Base-by-base conservation (phyloP, 2,888 invertebrate species). In the Phyllotreta striolata region DNA sequence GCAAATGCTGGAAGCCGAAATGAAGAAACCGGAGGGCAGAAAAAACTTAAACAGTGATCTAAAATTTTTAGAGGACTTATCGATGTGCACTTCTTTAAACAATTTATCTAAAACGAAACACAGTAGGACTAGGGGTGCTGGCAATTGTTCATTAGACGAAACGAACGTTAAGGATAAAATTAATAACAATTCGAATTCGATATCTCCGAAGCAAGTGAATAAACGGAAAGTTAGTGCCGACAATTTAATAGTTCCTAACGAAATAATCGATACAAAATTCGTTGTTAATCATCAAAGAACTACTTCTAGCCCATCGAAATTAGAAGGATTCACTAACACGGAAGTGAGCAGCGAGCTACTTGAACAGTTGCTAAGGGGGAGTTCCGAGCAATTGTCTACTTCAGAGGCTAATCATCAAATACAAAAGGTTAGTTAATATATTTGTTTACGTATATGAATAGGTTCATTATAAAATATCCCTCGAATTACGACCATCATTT, bases 1-100 rank as follows among this genome's bases (percentile, higher is more conserved):
- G 0, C 91, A 91, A 78, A 91, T 91, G 91, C 80, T 91, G 34
- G 91, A 91, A 76, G 91, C 91, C 0, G 91, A 91, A 81, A 91
- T 91, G 89, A 90, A 90, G 66, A 90, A 90, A 75, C 89, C 89
- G 0, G 86, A 86, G 70, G 73, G 80, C 6, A 77, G 81, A 37
- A 81, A 82, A 66, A 86, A 85, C 66, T 83, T 85, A 64, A 85
- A 84, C 65, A 86, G 85, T 70, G 87, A 88, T 47, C 80, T 88
- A 51, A 84, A 84, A 70, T 85, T 86, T 73, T 75, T 86, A 24
- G 83, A 84, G 58, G 85, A 85, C 61, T 73, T 82, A 55, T 75
- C 81, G 44, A 52, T 66, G 14, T 56, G 68, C 24, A 62, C 69
- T 61, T 67, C 69, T 57, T 55, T 68, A 56, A 68, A 71, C 67